Base-by-base conservation (phyloP, 2,797 vertebrate genomes). In the Garrulus glandarius region DNA sequence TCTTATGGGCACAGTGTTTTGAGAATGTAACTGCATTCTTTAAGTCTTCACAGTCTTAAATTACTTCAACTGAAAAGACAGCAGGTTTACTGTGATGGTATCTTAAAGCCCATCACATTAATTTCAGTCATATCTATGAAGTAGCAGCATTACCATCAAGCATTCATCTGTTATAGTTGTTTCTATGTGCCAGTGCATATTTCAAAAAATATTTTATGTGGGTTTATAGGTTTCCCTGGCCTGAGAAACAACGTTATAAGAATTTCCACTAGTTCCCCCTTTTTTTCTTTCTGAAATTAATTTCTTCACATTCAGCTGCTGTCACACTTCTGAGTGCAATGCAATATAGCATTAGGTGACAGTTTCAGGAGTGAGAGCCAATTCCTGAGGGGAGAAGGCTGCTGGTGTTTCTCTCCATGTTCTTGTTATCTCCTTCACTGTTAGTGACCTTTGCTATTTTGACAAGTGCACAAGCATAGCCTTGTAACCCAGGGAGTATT, bases 391-490 rank as follows among this genome's bases (percentile, higher is more conserved):
- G 92, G 3, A 90, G 13, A 32, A 75, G 29, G 47, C 41, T 78
- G 53, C 59, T 76, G 34, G 13, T 59, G 36, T 87, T 93, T 79
- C 50, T 55, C 19, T 69, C 39, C 63, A 85, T 71, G 14, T 78
- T 93, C 43, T 55, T 89, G 36, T 79, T 95, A 56, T 52, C 63
- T 92, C 17, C 52, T 76, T 84, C 27, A 21, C 39, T 63, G 26
- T 63, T 75, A 82, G 61, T 44, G 77, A 94, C 77, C 84, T 91
- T 87, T 91, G 61, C 39, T 92, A 52, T 94, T 93, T 95, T 65
- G 81, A 92, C 59, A 94, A 82, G 47, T 70, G 84, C 60, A 39
- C n/a, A 69, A 89, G 61, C 32, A 57, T 24, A 79, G 59, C 50
- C 70, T 79, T 87, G 55, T 87, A 92, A 87, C 74, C 43, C 47